A percentile compares a stretch with the other conserved stretches of the same genome.
Conservation (phyloP, 2,797 vertebrate genomes). For the Glossophaga mutica region DNA sequence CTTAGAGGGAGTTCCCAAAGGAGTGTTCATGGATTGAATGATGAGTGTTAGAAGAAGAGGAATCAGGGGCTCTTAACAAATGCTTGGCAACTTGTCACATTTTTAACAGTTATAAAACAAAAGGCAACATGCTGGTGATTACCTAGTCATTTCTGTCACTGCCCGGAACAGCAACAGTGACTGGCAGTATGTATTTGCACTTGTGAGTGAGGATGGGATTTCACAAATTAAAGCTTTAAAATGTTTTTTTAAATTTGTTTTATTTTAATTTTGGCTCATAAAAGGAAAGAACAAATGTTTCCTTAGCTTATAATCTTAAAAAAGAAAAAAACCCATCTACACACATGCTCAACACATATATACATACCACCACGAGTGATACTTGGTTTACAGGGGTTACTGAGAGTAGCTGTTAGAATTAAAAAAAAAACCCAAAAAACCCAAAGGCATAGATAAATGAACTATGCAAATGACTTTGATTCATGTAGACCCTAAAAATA, state of each 20-base stretch:
- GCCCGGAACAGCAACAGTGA: background rate
- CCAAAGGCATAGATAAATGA: constrained; percentile 17
- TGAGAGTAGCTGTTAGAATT: background rate
- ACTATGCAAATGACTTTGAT: background rate
- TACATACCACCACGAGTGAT: background rate
- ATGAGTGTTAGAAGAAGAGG: background rate
- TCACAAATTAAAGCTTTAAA: background rate
- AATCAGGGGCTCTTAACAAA: background rate
- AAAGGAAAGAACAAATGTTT: background rate
- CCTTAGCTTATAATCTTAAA: background rate
- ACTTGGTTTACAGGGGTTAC: background rate
- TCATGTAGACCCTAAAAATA: background rate
- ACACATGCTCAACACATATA: background rate
- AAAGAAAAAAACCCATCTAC: background rate
- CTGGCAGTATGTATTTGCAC: background rate
- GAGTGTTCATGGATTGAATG: background rate
- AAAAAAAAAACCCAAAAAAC: background rate
- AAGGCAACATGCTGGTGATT: background rate
- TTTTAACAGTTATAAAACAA: background rate
- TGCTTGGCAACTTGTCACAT: background rate
- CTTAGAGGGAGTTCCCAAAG: background rate
- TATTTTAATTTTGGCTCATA: constrained; percentile 6
- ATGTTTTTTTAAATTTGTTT: background rate
- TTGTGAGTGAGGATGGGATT: background rate
- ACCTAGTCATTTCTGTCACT: background rate